Percentiles rank a stretch among this genome's conserved stretches.
Evolutionary conservation across 2,888 invertebrate genomes (phyloP).

Genomic region (Caradrina kadenii): DNA sequence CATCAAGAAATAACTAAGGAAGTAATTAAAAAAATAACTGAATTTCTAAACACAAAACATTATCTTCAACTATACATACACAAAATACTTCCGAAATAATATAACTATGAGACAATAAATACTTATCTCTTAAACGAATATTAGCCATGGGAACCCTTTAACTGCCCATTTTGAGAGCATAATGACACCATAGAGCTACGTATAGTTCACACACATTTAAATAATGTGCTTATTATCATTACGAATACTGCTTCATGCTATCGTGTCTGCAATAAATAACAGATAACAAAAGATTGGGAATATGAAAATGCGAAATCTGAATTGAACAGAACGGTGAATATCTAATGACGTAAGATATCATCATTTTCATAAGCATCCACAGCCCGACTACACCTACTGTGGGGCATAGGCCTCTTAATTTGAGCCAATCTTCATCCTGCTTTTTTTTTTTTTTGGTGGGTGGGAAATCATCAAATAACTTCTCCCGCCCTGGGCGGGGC

Average conservation of each 20-base stretch:
- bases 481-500: too few species aligned
- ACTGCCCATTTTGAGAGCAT: constrained; percentile 47
- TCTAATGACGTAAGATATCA: background rate
- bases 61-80: background rate
- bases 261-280: background rate
- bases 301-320: background rate
- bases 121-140: constrained; percentile 51
- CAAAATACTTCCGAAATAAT: constrained; percentile 46
- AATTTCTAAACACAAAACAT: background rate
- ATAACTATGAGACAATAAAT: constrained; percentile 35
- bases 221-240: constrained; percentile 30
- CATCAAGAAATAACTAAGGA: background rate
- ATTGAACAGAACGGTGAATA: background rate
- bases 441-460: too few species aligned
- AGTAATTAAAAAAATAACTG: background rate
- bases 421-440: background rate
- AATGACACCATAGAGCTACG: constrained; percentile 30
- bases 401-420: too few species aligned
- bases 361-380: background rate
- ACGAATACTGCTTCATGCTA: background rate
- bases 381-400: background rate
- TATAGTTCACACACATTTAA: constrained; percentile 49
- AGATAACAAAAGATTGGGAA: background rate
- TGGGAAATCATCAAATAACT: too few species aligned
- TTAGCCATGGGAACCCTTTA: constrained; percentile 46